These are phyloP conservation scores for Loris lydekkerianus DNA, from an alignment of 2,797 vertebrate genomes.

Conservation along the genomic window DNA sequence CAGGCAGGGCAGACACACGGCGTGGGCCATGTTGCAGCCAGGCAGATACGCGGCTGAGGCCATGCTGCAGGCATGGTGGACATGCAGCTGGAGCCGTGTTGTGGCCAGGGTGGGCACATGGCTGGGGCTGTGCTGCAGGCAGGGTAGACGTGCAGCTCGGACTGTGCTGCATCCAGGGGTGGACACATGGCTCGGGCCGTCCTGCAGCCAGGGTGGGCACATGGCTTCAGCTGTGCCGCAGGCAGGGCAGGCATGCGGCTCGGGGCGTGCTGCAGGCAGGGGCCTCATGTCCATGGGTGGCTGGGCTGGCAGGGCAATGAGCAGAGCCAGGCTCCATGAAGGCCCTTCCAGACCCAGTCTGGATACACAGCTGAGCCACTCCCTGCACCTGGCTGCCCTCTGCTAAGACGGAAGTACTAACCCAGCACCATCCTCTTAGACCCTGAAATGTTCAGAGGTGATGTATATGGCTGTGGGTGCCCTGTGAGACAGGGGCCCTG, in stretches of 20 bases:
- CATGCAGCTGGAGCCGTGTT: too few relatives aligned
- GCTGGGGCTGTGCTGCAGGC: slow-evolving; percentile 83
- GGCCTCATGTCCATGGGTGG: background rate
- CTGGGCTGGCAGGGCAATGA: background rate
- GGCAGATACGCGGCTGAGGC: too few relatives aligned
- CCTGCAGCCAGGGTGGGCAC: too few relatives aligned
- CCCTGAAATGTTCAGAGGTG: background rate
- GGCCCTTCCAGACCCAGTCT: background rate
- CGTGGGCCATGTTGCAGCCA: background rate
- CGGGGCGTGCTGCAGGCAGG: background rate
- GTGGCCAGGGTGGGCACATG: background rate
- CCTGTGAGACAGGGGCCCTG: background rate
- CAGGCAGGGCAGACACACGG: background rate
- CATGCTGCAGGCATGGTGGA: too few relatives aligned
- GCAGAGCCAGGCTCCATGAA: background rate
- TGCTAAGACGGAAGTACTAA: background rate
- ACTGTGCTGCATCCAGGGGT: slow-evolving; percentile 89
- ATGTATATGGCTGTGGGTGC: background rate
- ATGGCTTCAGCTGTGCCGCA: slow-evolving; percentile 87
- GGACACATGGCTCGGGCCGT: background rate
- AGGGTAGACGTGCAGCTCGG: slow-evolving; percentile 92
- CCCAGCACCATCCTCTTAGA: background rate
- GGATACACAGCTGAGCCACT: background rate
- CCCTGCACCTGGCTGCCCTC: background rate
- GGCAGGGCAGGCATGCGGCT: background rate